Evolutionary conservation across 2,797 vertebrate genomes (phyloP).

Genomic region (Tangara arthus): DNA sequence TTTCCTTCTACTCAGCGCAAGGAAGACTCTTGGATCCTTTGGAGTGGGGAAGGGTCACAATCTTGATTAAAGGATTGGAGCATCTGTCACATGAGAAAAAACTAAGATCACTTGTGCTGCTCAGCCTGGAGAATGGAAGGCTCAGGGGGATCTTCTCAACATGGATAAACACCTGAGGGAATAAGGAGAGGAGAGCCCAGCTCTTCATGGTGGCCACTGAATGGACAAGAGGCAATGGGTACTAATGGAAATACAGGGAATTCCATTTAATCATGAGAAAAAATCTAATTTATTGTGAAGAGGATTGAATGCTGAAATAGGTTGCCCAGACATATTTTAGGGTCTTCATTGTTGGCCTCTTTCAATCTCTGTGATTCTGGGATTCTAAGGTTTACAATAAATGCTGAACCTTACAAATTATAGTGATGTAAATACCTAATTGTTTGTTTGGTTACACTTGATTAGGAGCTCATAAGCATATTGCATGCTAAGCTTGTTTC

Average conservation of each 20-base stretch:
- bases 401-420: not conserved
- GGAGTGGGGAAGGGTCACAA: not conserved
- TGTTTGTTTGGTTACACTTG: not conserved
- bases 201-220: not conserved
- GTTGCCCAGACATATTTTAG: not conserved
- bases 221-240: not conserved
- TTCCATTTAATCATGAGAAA: not conserved
- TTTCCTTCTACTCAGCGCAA: not conserved
- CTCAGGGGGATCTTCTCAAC: not conserved
- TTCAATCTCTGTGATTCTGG: not conserved
- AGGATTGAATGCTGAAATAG: not conserved
- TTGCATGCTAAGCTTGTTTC: not conserved
- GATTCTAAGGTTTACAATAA: not conserved
- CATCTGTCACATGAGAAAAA: not conserved
- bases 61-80: not conserved
- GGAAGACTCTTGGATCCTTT: fast-evolving
- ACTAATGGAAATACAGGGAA: not conserved
- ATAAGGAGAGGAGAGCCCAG: not conserved
- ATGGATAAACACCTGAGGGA: not conserved
- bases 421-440: not conserved
- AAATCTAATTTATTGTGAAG: not conserved
- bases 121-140: not conserved
- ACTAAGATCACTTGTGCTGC: not conserved
- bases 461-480: not conserved
- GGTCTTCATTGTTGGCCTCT: not conserved